Evolutionary conservation across 2,888 invertebrate species (phyloP).

Genomic region (Acrobasis consociella): DNA sequence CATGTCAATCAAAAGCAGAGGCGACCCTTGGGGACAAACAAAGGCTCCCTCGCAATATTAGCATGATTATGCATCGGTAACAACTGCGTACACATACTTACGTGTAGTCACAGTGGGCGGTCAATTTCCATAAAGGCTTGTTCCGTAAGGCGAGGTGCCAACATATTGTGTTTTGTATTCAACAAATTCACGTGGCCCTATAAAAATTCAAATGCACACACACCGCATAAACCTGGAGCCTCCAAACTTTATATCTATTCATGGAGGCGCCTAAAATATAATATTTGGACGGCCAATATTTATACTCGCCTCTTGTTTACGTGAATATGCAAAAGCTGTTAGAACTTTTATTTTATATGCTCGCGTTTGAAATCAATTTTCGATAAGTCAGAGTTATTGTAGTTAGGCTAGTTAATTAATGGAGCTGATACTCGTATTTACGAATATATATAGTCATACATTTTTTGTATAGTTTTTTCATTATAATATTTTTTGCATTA

Average conservation of each 20-base stretch:
- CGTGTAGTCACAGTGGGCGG: slow-evolving; percentile 22
- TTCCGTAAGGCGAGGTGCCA: slow-evolving; percentile 26
- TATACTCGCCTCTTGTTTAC: slow-evolving; percentile 55
- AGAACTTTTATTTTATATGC: neutral
- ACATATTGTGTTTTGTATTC: slow-evolving; percentile 38
- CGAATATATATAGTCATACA: no score
- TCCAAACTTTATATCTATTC: slow-evolving; percentile 41
- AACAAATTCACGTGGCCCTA: slow-evolving; percentile 39
- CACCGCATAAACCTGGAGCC: slow-evolving; percentile 38
- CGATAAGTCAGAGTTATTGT: neutral
- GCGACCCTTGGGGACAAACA: slow-evolving; percentile 17
- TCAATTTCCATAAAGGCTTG: slow-evolving; percentile 29
- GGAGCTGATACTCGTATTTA: neutral
- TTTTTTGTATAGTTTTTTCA: no score
- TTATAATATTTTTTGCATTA: no score
- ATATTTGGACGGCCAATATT: slow-evolving; percentile 59
- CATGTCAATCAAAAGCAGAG: slow-evolving; percentile 8
- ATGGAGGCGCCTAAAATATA: slow-evolving; percentile 38
- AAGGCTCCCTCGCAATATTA: slow-evolving; percentile 11
- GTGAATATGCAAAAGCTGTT: neutral
- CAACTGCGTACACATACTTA: slow-evolving; percentile 14
- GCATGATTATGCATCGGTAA: slow-evolving; percentile 16
- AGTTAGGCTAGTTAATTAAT: no score
- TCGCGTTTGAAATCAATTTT: neutral
- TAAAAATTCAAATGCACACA: slow-evolving; percentile 43